Base-by-base conservation (phyloP, 2,888 invertebrate species). In the Melieria crassipennis region DNA sequence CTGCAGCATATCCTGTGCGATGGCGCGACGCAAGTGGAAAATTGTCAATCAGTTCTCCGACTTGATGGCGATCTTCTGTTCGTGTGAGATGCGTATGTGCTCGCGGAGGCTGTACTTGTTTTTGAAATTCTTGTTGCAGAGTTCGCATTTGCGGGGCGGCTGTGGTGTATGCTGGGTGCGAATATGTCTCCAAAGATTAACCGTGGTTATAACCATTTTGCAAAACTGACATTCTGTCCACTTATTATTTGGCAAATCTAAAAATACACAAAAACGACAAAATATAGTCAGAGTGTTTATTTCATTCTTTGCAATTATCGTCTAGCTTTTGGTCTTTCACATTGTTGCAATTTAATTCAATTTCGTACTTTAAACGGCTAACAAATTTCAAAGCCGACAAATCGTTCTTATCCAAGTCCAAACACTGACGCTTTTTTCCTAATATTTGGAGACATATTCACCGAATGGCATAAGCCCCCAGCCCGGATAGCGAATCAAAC, bases 211-310 rank as follows among this genome's bases (percentile, higher is more conserved):
- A 78, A 87, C 86, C 85, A 87, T 85, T 86, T 87, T 87, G 85
- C 87, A 87, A 84, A 86, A 87, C 78, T 87, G 87, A 85, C 87
- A 87, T 84, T 87, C 87, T 79, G 87, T 86, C 87, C 87, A 87
- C 79, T 87, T 87, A 84, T 85, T 87, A 84, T 85, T 86, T 82
- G 85, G 82, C 80, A 85, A 85, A 85, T 86, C 86, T 86, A 86
- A 85, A 86, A 86, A 85, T 86, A 86, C 82, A 86, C 77, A 83
- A 80, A 78, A 78, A 78, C 79, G 79, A 78, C 78, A 75, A 65
- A 75, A 76, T 71, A n/a, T 75, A 78, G 76, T 73, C 73, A 72
- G 69, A 72, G 62, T n/a, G 30, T 30, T 30, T 2, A 30, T 30
- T 30, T 30, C 30, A 30, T 30, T 30, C 30, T 30, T 30, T 30